Evolutionary conservation across 2,888 invertebrate species (phyloP).

Genomic region (Drosophila planitibia): DNA sequence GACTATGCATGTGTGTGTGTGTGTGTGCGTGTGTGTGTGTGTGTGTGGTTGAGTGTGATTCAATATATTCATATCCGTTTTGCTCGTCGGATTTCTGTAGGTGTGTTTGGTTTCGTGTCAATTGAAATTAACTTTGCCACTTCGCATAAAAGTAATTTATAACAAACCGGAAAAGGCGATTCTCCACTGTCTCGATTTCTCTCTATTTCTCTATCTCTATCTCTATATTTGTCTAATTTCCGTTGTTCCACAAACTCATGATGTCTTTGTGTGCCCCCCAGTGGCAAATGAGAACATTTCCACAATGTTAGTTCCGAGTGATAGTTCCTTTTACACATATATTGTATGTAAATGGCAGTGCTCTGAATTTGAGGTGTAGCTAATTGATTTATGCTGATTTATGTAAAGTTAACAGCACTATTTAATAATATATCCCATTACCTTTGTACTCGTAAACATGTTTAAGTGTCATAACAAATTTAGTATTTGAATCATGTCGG

Average conservation of each 20-base stretch:
- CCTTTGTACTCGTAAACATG: background rate
- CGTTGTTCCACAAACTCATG: conserved; percentile 45
- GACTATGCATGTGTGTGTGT: background rate
- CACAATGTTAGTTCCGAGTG: conserved; percentile 7
- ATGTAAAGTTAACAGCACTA: background rate
- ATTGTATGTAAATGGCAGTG: background rate
- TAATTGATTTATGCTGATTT: conserved; percentile 39
- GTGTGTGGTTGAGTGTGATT: conserved; percentile 27
- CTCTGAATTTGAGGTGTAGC: conserved; percentile 17
- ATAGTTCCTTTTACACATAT: background rate
- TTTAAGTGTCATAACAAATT: background rate
- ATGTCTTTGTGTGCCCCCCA: conserved; percentile 41
- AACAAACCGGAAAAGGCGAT: conserved; percentile 68
- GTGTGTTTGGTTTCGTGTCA: conserved; percentile 80
- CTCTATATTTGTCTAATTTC: conserved; percentile 76
- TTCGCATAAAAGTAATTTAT: conserved; percentile 81
- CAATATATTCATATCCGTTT: conserved; percentile 39
- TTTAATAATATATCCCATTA: background rate
- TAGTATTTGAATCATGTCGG: background rate
- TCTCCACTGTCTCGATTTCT: conserved; percentile 38
- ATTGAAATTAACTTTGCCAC: conserved; percentile 79
- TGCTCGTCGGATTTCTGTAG: conserved; percentile 33
- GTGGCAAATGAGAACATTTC: conserved; percentile 41
- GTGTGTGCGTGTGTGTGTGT: background rate
- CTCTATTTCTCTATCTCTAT: conserved; percentile 50